Percentiles rank a stretch among this genome's conserved stretches.
phyloP scores from a whole-genome alignment of 1,140 invertebrate genomes.

The Trichogramma pretiosum region DNA sequence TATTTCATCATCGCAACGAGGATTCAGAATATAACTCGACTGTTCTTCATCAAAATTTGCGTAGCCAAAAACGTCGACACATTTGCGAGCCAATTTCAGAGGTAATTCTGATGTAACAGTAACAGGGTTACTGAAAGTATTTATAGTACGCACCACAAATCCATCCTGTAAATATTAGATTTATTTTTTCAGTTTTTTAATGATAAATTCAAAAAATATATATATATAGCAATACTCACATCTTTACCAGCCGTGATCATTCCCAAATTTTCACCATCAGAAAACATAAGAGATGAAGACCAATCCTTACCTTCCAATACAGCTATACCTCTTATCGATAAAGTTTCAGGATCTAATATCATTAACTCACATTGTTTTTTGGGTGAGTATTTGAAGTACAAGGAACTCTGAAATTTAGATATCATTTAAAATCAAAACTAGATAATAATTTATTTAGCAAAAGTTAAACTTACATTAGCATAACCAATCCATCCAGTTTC shows the following conservation, averaged over 20 bases:
- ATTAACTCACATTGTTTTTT: constrained; percentile 56
- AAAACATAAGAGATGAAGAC: constrained; percentile 67
- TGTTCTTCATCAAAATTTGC: constrained; percentile 62
- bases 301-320: constrained; percentile 55
- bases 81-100: constrained; percentile 69
- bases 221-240: constrained; percentile 48
- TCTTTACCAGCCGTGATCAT: constrained; percentile 69
- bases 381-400: constrained; percentile 47
- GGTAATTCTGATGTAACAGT: constrained; percentile 60
- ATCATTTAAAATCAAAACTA: constrained; percentile 1
- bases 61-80: constrained; percentile 66
- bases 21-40: constrained; percentile 42
- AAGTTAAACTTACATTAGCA: constrained; percentile 59
- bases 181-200: too few species aligned
- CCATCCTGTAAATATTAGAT: constrained; percentile 71
- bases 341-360: constrained; percentile 52
- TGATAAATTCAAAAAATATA: background rate
- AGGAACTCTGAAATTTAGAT: constrained; percentile 43
- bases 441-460: constrained; percentile 16
- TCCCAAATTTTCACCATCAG: constrained; percentile 75
- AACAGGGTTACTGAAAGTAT: constrained; percentile 54
- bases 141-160: constrained; percentile 71
- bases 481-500: constrained; percentile 77
- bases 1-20: constrained; percentile 62
- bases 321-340: constrained; percentile 52